Evolutionary conservation across 2,113 vertebrate species (phyloP), one percentile per base, ranked within the genome.

Genomic region (Planiliza haematocheilus): DNA sequence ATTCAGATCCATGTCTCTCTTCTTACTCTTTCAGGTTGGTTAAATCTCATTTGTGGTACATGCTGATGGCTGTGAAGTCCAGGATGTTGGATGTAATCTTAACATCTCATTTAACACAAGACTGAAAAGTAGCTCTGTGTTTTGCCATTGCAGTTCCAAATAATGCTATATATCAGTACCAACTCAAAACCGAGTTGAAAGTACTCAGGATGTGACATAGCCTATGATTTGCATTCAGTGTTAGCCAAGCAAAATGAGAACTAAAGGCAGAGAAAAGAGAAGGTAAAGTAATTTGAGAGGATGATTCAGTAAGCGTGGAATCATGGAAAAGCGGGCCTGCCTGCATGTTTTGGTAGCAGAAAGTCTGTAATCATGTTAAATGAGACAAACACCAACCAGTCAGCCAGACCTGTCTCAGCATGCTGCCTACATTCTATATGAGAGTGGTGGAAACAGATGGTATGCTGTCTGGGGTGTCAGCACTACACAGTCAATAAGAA

Each of bases 301-400:
- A 66, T 91, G 82, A 88, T 52, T 85, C 36, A 88, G 70, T 62
- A 1, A 16, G 42, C 12, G 8, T 74, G 88, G 79, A 88, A 86
- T 66, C 85, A 70, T 48, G 52, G 62, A 20, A 20, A 46, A 45
- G 45, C 38, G 38, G 68, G 24, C 24, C 24, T n/a, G n/a, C 4
- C 46, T 38, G 39, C n/a, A 45, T 69, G 66, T 81, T 85, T 71
- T 20, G 4, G 8, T 49, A 16, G 51, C 41, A 42, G 62, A 53
- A 74, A 83, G 70, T 62, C 83, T 89, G 46, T 84, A 83, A 92
- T 91, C 79, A 74, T 36, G 39, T 39, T 38, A 52, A 78, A 80
- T 55, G 53, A 86, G 52, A 87, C 84, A 71, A 74, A 83, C 65
- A 53, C 56, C 71, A 86, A 30, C 50, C 84, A 83, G 78, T 74